Evolutionary conservation across 2,113 vertebrate species (phyloP), one percentile per base, ranked within the genome.

Genomic region (Cheirogaleus medius): DNA sequence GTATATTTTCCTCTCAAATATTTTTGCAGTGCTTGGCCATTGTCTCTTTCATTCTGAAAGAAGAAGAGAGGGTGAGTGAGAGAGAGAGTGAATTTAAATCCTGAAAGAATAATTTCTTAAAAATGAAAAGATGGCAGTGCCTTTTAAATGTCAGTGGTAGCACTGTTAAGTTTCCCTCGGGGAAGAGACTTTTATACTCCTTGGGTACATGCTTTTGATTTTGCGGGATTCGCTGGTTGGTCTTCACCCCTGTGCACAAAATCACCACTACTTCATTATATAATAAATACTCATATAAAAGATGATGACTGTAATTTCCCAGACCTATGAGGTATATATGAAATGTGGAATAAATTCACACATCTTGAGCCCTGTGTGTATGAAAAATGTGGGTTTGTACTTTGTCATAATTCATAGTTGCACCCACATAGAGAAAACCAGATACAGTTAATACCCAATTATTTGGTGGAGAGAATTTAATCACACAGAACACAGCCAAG

Each of bases 381-480:
- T 96, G 60, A 82, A 88, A 93, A 77, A 58, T 25, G 11, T 63
- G 29, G 11, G 6, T 64, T 86, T 86, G 7, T 77, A 52, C 20
- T 64, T 73, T 14, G 23, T 82, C 34, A 15, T 49, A 85, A 85
- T 95, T 94, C 58, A 63, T 54, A 52, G 8, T 56, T 81, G 32
- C 5, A 76, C 29, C 21, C 39, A 84, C n/a, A 14, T 20, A 85
- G 87, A 94, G 95, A 64, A 97, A 97, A 96, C 86, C 78, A 93
- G 93, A 97, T 94, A 91, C 63, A 94, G 92, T 92, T 96, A 94
- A 92, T 96, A 88, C 94, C 93, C 87, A 88, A 74, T 56, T 97
- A 97, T 32, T 68, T 90, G 73, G 4, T 95, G 56, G 37, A 96
- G 93, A 97, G 81, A 95, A 1, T 0, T 96, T 80, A 96, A 96